Base-by-base conservation (phyloP, 2,113 vertebrate species). In the Gallinago undulata region DNA sequence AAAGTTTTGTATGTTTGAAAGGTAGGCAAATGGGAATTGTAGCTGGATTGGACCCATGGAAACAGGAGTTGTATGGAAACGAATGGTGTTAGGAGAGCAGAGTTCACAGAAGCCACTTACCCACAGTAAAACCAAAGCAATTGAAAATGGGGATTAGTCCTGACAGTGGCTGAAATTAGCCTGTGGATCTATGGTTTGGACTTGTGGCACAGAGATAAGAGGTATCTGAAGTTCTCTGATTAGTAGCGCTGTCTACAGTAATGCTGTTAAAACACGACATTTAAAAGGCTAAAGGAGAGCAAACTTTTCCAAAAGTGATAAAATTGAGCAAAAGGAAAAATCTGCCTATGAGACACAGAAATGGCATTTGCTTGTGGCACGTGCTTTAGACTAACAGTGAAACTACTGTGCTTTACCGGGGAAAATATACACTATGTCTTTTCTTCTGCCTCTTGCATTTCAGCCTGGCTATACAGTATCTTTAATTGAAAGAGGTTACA, bases 281-380 rank as follows among this genome's bases (percentile, higher is more conserved):
- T 95, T 91, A 56, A 79, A 79, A 68, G 45, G 45, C 45, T 76
- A 56, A 85, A 82, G 30, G 47, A 94, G 84, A 87, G 27, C 11
- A 93, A 85, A 50, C n/a, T 74, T 94, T 89, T 84, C 67, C 60
- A 72, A 51, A 93, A 84, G 16, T 68, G 35, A 72, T 81, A 92
- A 89, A 87, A 84, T 35, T 43, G 19, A 66, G 37, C 33, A 70
- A 81, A 89, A 84, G 35, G 41, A 15, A 94, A 94, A 72, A 75
- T 51, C 48, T 76, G 13, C 53, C 64, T 35, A n/a, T 43, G 59
- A 37, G 37, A 77, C 43, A 75, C 60, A 70, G 73, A 91, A 92
- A 62, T 55, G n/a, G 30, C 64, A 89, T 82, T 87, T 91, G 22
- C 70, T 48, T 83, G 24, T 75, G 39, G 43, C 41, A 24, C 1